These are phyloP conservation scores for Ciconia stormi DNA, from an alignment of 2,113 vertebrate species.

Conservation along the genomic window DNA sequence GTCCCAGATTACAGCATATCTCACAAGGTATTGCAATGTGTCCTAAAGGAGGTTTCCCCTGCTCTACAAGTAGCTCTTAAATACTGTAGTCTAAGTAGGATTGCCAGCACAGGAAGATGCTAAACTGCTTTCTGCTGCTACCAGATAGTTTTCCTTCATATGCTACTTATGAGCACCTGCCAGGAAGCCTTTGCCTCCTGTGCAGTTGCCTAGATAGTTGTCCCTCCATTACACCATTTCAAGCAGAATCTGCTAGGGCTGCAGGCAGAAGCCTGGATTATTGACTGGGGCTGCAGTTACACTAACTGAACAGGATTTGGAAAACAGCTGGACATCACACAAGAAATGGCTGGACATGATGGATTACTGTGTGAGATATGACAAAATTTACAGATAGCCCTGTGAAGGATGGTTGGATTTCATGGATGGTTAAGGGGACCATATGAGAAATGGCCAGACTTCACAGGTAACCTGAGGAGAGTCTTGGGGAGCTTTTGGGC, in stretches of 20 bases:
- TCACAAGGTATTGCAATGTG: background rate
- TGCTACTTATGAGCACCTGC: background rate
- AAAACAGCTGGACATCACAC: background rate
- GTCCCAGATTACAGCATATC: background rate
- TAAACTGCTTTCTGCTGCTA: background rate
- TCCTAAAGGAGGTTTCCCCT: background rate
- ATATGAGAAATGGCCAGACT: background rate
- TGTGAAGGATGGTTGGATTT: background rate
- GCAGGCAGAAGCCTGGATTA: background rate
- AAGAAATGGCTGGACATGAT: background rate
- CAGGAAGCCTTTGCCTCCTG: background rate
- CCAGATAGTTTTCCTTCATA: background rate
- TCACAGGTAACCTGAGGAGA: background rate
- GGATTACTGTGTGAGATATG: background rate
- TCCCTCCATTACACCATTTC: background rate
- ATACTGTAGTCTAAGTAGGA: background rate
- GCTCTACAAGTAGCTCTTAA: background rate
- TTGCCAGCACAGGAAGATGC: background rate
- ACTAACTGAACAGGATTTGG: background rate
- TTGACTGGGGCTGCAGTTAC: background rate
- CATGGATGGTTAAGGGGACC: too few relatives aligned
- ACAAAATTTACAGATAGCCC: background rate
- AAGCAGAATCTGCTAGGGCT: background rate
- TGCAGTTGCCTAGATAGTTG: background rate
- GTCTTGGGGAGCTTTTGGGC: background rate